Percentiles rank a stretch among this genome's conserved stretches.
These are phyloP conservation scores for Actinemys pallida DNA, from an alignment of 2,113 vertebrate genomes.

Conservation along the genomic window DNA sequence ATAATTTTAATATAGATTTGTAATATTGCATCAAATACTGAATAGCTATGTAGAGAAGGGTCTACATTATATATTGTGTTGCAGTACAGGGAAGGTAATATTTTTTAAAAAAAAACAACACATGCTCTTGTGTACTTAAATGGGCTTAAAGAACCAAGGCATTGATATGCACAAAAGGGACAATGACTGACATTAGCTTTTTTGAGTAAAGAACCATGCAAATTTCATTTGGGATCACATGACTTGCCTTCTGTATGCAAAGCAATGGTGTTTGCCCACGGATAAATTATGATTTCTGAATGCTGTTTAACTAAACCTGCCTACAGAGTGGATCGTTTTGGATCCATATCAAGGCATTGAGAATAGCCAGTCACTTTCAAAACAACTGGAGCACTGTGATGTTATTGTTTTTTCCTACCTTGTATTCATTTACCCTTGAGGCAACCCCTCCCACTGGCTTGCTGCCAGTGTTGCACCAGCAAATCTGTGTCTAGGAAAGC, in stretches of 20 bases:
- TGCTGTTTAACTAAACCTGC: slow-evolving; percentile 74
- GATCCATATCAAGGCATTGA: slow-evolving; percentile 59
- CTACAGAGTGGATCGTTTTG: slow-evolving; percentile 56
- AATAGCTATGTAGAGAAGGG: slow-evolving; percentile 29
- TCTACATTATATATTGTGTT: background rate
- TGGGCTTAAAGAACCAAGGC: slow-evolving; percentile 60
- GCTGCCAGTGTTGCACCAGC: slow-evolving; percentile 56
- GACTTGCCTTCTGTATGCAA: slow-evolving; percentile 50
- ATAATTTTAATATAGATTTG: slow-evolving; percentile 44
- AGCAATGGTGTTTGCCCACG: slow-evolving; percentile 69
- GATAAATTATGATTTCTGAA: slow-evolving; percentile 76
- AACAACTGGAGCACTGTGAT: slow-evolving; percentile 73
- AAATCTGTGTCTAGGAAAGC: slow-evolving; percentile 72
- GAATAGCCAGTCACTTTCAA: slow-evolving; percentile 71
- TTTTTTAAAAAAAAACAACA: background rate
- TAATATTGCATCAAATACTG: slow-evolving; percentile 3
- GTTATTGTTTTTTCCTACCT: slow-evolving; percentile 76
- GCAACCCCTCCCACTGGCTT: slow-evolving; percentile 74
- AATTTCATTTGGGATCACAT: slow-evolving; percentile 31
- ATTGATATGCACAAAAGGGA: slow-evolving; percentile 63
- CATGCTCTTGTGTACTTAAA: slow-evolving; percentile 63
- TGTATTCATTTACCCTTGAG: slow-evolving; percentile 80
- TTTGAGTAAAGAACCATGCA: slow-evolving; percentile 53
- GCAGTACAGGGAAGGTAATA: slow-evolving; percentile 46
- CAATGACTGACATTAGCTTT: slow-evolving; percentile 66